Conservation (phyloP, 2,797 vertebrate species). For the Monodelphis domestica region DNA sequence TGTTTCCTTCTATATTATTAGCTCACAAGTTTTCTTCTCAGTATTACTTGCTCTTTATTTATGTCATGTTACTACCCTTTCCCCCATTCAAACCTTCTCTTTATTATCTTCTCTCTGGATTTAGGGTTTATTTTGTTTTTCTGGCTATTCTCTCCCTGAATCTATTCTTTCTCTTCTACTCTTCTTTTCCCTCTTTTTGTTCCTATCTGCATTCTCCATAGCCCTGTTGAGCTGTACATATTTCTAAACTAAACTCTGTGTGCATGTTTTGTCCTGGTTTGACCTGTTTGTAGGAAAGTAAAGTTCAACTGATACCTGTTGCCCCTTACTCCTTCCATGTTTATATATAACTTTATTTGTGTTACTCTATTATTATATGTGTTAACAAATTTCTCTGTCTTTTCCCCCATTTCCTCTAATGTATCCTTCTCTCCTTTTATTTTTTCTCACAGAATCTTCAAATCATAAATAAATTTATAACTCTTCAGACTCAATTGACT, state of each 20-base stretch:
- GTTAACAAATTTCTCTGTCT: neutral
- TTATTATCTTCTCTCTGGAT: neutral
- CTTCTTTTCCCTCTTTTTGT: neutral
- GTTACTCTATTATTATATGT: neutral
- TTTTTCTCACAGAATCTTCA: neutral
- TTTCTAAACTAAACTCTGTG: neutral
- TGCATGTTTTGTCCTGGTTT: neutral
- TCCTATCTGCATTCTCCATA: neutral
- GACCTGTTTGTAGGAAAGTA: neutral
- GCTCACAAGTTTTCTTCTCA: neutral
- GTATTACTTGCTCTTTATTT: neutral
- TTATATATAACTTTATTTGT: neutral
- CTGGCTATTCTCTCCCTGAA: neutral
- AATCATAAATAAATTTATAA: neutral
- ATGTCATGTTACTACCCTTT: neutral
- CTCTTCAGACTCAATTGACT: neutral
- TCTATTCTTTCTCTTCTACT: neutral
- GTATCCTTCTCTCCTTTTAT: neutral
- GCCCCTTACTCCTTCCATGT: neutral
- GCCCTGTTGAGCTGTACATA: neutral
- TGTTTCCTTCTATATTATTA: neutral
- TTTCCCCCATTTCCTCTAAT: neutral
- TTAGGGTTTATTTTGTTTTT: neutral
- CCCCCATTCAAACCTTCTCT: neutral
- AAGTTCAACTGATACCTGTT: neutral